Base-by-base conservation (phyloP, 1,140 invertebrate species). In the Chrysoperla carnea region DNA sequence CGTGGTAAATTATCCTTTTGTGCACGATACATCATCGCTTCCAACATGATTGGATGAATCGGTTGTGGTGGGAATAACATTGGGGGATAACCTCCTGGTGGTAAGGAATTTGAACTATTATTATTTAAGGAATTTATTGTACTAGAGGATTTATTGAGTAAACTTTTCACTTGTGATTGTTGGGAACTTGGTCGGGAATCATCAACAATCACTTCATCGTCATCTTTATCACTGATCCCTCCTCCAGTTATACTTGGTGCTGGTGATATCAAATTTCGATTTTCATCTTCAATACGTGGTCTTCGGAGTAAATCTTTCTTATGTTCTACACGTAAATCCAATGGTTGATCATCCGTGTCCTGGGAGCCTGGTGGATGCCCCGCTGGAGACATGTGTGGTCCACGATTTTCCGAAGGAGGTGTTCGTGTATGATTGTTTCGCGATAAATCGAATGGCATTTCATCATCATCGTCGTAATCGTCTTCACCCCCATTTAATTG, bases 261-360 rank as follows among this genome's bases (percentile, higher is more conserved):
- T 6, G 72, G 72, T 11, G 73, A 72, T 31, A 79, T 75, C 1
- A 78, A 53, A 56, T 81, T 81, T 49, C 73, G 69, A 57, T 87
- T 85, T 57, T 85, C 83, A 59, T 85, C 82, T 51, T 81, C 73
- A 6, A 51, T 51, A 38, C 54, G 52, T 23, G 17, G 17, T 42
- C 56, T 44, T 46, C 59, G 46, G 44, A 60, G 44, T 11, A 54
- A 52, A 14, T 63, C 58, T 54, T 84, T 81, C 53, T 88, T 89
- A 56, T 80, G 78, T 36, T 83, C 83, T 36, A 89, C 70, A 46
- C 84, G 71, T 8, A 91, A 68, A 57, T 90, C 86, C 37, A 91
- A 62, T 3, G 86, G 86, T 54, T 84, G 79, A 48, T 84, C 81
- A 29, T 74, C 71, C 29, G 72, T 64, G 8, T 33, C 31, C 33